Evolutionary conservation across 2,113 vertebrate genomes (phyloP).

Genomic region (Casuarius casuarius): DNA sequence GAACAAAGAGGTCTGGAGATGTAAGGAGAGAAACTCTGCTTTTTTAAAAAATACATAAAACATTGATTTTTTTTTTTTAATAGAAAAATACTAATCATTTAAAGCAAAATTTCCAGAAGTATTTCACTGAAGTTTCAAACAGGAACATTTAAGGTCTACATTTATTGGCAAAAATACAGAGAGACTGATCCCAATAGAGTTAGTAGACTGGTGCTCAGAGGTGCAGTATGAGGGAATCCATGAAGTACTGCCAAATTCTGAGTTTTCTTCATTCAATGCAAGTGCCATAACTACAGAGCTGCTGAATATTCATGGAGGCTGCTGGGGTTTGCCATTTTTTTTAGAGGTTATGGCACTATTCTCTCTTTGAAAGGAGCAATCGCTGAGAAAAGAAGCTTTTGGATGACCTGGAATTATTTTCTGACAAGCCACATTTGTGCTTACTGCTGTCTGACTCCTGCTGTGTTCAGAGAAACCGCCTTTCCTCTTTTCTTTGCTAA

Average conservation of each 20-base stretch:
- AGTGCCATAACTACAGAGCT: neutral
- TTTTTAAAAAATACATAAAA: neutral
- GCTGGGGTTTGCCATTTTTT: neutral
- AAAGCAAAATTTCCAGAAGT: neutral
- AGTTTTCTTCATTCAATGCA: neutral
- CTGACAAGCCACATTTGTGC: neutral
- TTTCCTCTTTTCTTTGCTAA: neutral
- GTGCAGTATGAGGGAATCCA: neutral
- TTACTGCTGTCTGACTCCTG: neutral
- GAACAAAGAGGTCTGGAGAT: neutral
- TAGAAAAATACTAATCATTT: neutral
- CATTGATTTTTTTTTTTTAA: too few species aligned
- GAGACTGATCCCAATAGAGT: neutral
- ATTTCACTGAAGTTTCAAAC: neutral
- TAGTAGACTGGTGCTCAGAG: neutral
- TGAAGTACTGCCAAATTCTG: neutral
- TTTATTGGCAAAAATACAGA: neutral
- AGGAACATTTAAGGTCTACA: neutral
- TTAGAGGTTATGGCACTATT: neutral
- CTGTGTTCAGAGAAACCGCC: neutral
- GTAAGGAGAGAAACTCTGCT: neutral
- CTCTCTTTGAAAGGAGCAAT: neutral
- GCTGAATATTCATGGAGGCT: neutral
- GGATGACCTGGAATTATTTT: neutral
- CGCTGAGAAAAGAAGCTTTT: slow-evolving; percentile 23